Conservation (phyloP, 2,113 vertebrate genomes). For the Ellobius talpinus region DNA sequence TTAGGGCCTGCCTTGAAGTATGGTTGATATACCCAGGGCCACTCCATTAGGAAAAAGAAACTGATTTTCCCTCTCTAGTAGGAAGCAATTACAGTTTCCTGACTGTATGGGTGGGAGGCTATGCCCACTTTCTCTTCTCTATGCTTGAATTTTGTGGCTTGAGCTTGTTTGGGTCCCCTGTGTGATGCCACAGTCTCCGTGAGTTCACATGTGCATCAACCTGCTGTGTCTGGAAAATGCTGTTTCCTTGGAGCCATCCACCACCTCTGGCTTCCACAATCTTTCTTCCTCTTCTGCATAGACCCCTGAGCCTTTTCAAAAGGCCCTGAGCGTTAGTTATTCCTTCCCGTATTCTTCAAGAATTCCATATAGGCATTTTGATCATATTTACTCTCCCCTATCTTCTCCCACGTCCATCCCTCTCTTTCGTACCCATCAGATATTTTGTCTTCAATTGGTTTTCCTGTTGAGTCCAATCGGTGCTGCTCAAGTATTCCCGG, state of each 20-base stretch:
- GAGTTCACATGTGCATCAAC: background rate
- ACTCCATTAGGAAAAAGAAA: background rate
- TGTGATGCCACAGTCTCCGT: background rate
- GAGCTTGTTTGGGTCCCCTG: background rate
- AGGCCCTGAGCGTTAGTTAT: background rate
- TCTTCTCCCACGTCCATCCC: background rate
- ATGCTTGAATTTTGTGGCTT: background rate
- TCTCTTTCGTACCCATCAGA: background rate
- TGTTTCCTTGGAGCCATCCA: background rate
- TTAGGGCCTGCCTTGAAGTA: background rate
- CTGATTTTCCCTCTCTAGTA: background rate
- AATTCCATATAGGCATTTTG: background rate
- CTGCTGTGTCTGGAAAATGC: background rate
- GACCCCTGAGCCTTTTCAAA: background rate
- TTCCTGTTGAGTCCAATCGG: background rate
- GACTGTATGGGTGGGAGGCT: background rate
- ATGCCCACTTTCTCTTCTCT: background rate
- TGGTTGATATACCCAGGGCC: background rate
- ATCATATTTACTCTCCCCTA: background rate
- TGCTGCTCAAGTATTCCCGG: background rate
- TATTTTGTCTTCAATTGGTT: background rate
- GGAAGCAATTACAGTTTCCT: background rate
- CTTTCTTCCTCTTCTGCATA: background rate
- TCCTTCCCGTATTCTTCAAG: background rate
- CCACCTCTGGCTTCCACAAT: background rate